Conservation (phyloP, 2,113 vertebrate species). For the Manacus vitellinus region DNA sequence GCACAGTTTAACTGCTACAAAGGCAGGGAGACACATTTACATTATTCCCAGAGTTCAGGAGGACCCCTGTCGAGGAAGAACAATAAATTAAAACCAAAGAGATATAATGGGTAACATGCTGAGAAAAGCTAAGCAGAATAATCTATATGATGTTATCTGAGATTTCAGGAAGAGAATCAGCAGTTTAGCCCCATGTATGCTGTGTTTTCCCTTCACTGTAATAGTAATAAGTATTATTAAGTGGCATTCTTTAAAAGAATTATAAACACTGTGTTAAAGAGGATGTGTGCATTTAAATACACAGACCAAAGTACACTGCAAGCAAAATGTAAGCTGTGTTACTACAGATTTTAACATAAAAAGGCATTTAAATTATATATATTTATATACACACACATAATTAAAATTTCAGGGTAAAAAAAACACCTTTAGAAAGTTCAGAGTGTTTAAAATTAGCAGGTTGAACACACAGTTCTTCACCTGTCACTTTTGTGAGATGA, state of each 20-base stretch:
- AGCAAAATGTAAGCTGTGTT: background rate
- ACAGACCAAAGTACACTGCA: background rate
- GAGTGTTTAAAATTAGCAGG: background rate
- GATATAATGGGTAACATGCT: background rate
- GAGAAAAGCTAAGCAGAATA: constrained; percentile 32
- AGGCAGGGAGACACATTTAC: background rate
- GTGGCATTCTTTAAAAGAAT: background rate
- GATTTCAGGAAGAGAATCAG: background rate
- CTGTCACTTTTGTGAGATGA: background rate
- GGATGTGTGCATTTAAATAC: background rate
- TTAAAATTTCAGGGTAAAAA: background rate
- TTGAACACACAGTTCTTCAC: background rate
- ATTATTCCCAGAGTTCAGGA: background rate
- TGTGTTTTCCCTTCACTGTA: background rate
- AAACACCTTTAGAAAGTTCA: background rate
- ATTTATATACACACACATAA: background rate
- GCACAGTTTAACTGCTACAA: background rate
- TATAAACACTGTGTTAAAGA: background rate
- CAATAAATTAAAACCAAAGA: constrained; percentile 62
- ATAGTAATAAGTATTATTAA: background rate
- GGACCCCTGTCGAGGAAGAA: constrained; percentile 22
- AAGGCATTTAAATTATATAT: background rate
- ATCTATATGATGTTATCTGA: background rate
- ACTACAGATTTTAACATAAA: background rate
- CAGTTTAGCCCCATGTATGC: background rate